Percentiles rank a stretch among this genome's conserved stretches.
These are phyloP conservation scores for Apodemia mormo DNA, from an alignment of 2,888 invertebrate species.

Conservation along the genomic window DNA sequence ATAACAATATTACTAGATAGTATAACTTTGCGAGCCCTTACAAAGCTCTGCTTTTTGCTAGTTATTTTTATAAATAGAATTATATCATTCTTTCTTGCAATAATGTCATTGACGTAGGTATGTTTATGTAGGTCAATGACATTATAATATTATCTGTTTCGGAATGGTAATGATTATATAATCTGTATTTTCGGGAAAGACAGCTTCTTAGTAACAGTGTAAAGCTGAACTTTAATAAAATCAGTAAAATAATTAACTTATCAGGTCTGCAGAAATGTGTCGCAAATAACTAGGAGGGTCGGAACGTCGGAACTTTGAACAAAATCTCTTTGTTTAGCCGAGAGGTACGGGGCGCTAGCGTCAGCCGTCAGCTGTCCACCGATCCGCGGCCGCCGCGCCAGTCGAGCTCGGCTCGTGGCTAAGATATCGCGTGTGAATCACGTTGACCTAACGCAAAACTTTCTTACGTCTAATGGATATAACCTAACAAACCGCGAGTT, in stretches of 20 bases:
- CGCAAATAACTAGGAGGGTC: neutral
- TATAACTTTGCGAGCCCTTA: no score
- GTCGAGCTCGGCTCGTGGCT: conserved; percentile 53
- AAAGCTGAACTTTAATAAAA: neutral
- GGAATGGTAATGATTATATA: no score
- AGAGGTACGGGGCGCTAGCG: conserved; percentile 32
- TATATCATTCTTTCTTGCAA: no score
- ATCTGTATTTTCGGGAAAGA: no score
- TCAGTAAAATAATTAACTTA: neutral
- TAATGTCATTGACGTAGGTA: no score
- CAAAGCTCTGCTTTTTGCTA: no score
- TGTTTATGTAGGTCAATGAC: no score
- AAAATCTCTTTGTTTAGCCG: conserved; percentile 27
- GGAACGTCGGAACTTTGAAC: conserved; percentile 6
- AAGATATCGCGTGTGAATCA: conserved; percentile 45
- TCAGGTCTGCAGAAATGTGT: neutral
- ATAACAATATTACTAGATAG: no score
- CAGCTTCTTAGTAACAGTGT: neutral
- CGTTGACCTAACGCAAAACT: conserved; percentile 58
- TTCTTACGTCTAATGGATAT: conserved; percentile 82
- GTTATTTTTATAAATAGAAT: no score
- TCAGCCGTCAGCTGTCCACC: conserved; percentile 36
- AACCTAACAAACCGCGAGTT: conserved; percentile 71
- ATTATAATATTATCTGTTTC: no score
- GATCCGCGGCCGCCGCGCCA: conserved; percentile 46